Evolutionary conservation across 2,113 vertebrate species (phyloP), one percentile per base, ranked within the genome.

Genomic region (Triplophysa siluroides): DNA sequence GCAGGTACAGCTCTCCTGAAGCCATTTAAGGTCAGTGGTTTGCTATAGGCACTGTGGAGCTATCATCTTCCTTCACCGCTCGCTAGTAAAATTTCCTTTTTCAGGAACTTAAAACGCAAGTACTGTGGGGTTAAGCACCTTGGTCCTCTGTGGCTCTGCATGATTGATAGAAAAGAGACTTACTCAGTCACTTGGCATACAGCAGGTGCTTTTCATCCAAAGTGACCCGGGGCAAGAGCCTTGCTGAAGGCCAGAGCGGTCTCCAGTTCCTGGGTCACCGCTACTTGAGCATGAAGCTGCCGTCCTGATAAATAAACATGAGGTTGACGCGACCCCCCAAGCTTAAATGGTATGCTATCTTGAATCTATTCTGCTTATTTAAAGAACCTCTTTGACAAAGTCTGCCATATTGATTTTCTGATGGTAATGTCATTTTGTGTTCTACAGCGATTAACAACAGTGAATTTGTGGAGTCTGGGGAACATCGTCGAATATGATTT

Each of bases 181-280:
- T 60, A 45, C 12, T 61, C 72, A 61, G 72, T 61, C 72, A 62
- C 72, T 74, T 61, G 72, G 38, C 54, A 74, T 62, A 74, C 19
- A 74, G 72, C 72, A 62, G 72, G 13, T 8, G 16, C 72, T 74
- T 60, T 74, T 74, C 72, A 74, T 74, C 38, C 72, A 26, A n/a
- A 45, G 21, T 74, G 56, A 74, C 72, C 72, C 56, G 38, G 69
- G 69, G 50, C 69, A 72, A 72, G 52, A 26, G 69, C 69, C 26
- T 56, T 8, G 69, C 69, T 72, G 69, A 72, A 74, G 72, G 72
- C 33, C 72, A 74, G n/a, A 74, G 45, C 14, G 58, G 38, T 24
- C 38, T 74, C 71, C 41, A 60, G n/a, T 38, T 62, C 72, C 71
- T 60, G 54, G 33, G 71, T 60, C 54, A 73, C 29, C 54, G 19